A percentile compares a stretch with the other conserved stretches of the same genome.
Evolutionary conservation across 2,113 vertebrate genomes (phyloP).

Genomic region (Crotalus horridus): DNA sequence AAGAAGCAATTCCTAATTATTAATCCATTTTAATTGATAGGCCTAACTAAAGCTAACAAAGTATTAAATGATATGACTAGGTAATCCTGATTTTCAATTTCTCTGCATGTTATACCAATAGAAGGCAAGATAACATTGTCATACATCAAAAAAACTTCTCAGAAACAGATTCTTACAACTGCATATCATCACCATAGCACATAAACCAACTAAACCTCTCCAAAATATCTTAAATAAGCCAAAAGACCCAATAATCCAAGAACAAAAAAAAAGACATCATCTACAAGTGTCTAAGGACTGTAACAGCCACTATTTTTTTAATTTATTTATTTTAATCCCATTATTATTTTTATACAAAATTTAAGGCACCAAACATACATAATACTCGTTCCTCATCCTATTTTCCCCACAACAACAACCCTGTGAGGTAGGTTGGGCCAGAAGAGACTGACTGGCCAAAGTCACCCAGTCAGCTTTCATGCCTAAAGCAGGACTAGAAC

Average conservation of each 20-base stretch:
- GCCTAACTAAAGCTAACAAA: not conserved
- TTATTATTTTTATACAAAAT: not conserved
- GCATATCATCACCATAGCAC: not conserved
- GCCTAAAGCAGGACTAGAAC: not conserved
- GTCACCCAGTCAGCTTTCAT: not conserved
- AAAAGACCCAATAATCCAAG: not conserved
- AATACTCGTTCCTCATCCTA: not conserved
- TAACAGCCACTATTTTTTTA: not conserved
- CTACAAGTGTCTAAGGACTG: not conserved
- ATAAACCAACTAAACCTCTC: not conserved
- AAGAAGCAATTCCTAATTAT: not conserved
- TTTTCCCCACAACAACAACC: not conserved
- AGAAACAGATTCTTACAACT: not conserved
- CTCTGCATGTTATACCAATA: conserved; percentile 5
- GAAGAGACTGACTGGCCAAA: no score
- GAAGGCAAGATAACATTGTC: not conserved
- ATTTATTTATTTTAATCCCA: not conserved
- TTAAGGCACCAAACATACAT: not conserved
- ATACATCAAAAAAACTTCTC: not conserved
- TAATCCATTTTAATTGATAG: not conserved
- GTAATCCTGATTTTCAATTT: not conserved
- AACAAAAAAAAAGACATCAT: not conserved
- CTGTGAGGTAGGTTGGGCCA: no score
- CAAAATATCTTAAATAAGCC: not conserved
- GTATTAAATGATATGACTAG: not conserved